Evolutionary conservation across 64 coral and sea anemone genomes (phyloP), one percentile per base, ranked within the genome.

Genomic region (Trachythela sp.): DNA sequence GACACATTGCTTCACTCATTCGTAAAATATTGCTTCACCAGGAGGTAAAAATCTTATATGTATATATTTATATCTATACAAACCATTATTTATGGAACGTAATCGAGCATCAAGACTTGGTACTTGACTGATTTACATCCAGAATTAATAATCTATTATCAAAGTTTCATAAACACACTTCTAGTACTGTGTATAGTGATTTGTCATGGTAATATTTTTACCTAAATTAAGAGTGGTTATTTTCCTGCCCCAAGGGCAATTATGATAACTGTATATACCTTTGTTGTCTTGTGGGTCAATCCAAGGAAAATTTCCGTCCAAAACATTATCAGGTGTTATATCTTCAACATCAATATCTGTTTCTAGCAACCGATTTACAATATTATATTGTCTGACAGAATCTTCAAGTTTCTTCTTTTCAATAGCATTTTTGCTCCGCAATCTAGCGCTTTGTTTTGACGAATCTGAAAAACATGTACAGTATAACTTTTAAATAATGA

Each of bases 391-490:
- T 29, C 0, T 34, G 30, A 80, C 20, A 8, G 33, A 80, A 80
- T 80, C 75, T 35, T 38, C 34, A 80, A 80, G 75, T 80, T 80
- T 80, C 20, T 80, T 80, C 75, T 80, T 80, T 80, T 80, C 75
- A 35, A 30, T 10, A 30, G 30, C 33, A 36, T 80, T 80, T 39
- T 80, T 80, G 37, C 75, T 80, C 8, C 75, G 75, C 75, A 80
- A 80, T 35, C 37, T 80, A 18, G 75, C 20, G 27, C 75, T 80
- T 35, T 80, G 75, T 35, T 80, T 80, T 8, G 75, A 80, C 26
- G 75, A 80, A 80, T 80, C 75, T 80, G 37, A 36, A 80, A 36
- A 6, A 64, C 0, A 24, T 18, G 8, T 24, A n/a, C 20, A 5
- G 56, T 27, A 64, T 20, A 64, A 24, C 22, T 11, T 52, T 52